A percentile compares a stretch with the other conserved stretches of the same genome.
phyloP scores from a whole-genome alignment of 2,797 vertebrate species.

The Cossypha caffra region DNA sequence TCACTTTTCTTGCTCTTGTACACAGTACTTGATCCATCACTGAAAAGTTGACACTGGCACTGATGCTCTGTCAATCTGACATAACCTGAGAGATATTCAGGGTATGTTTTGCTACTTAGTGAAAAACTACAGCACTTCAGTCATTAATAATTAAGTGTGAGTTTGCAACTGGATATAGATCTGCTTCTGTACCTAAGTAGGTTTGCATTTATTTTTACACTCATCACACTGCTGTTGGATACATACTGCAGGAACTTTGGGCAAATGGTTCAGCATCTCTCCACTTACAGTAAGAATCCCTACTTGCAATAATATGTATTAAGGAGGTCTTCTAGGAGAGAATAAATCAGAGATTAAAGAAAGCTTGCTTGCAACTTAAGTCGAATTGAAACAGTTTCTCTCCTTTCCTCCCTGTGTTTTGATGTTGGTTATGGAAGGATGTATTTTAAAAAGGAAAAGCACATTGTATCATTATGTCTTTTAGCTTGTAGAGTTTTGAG shows the following conservation, averaged over 20 bases:
- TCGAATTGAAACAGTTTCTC: neutral
- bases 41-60: neutral
- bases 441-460: neutral
- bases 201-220: neutral
- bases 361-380: neutral
- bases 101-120: conserved; percentile 9
- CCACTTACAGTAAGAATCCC: neutral
- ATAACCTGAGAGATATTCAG: neutral
- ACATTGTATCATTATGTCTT: neutral
- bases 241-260: neutral
- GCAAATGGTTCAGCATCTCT: neutral
- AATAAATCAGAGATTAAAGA: neutral
- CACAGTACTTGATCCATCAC: neutral
- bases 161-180: conserved; percentile 6
- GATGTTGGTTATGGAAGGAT: neutral
- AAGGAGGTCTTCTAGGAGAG: neutral
- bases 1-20: neutral
- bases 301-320: neutral
- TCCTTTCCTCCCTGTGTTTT: neutral
- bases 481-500: neutral
- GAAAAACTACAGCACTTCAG: conserved; percentile 16
- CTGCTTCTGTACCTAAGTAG: neutral
- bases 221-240: neutral
- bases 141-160: conserved; percentile 44
- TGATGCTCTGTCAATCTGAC: neutral